Conservation (phyloP, 2,888 invertebrate species). For the Neoaliturus tenellus region DNA sequence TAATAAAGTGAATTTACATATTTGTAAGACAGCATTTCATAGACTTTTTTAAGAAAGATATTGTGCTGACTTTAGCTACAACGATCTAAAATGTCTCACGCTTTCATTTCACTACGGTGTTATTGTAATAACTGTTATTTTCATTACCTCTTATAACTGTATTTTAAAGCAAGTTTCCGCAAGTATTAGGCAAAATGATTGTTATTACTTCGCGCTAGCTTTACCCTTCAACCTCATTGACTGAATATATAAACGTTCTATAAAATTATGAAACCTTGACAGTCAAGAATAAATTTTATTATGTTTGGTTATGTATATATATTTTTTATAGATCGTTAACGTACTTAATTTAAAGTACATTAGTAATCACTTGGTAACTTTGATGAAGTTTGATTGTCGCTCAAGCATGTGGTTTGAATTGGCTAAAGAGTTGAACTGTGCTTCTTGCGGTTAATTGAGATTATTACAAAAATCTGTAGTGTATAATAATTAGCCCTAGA, state of each 20-base stretch:
- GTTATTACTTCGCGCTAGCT: background rate
- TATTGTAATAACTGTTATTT: conserved; percentile 7
- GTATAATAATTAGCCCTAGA: background rate
- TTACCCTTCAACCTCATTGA: background rate
- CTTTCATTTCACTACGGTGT: conserved; percentile 10
- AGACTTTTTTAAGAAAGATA: background rate
- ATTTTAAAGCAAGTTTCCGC: conserved; percentile 15
- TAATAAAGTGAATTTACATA: conserved; percentile 22
- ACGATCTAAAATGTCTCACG: conserved; percentile 22
- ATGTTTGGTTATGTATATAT: background rate
- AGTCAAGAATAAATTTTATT: background rate
- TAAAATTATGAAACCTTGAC: background rate
- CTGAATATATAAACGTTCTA: background rate
- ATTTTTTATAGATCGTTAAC: background rate
- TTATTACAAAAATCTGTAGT: background rate
- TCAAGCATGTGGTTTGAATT: background rate
- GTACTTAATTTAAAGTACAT: conserved; percentile 26
- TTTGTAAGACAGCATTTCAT: conserved; percentile 5
- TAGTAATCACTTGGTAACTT: conserved; percentile 12
- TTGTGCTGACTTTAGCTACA: conserved; percentile 36
- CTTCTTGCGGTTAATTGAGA: background rate
- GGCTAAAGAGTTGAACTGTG: background rate
- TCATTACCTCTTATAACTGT: conserved; percentile 14
- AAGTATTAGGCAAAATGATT: background rate
- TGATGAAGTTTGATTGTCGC: background rate